Conservation (phyloP, 2,113 vertebrate species). For the Mus spicilegus region DNA sequence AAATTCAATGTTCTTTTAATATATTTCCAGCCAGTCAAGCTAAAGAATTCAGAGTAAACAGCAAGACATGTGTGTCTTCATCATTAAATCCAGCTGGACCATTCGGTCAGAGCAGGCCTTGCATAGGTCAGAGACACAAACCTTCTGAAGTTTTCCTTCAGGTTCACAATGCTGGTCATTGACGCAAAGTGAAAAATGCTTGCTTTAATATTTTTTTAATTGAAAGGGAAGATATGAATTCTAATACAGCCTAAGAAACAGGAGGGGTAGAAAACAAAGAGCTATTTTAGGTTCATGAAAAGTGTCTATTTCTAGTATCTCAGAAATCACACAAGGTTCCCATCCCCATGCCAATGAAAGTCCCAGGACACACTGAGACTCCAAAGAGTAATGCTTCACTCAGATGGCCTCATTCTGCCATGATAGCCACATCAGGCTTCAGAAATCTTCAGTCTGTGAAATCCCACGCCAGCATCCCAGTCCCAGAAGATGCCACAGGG, state of each 20-base stretch:
- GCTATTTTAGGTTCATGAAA: not conserved
- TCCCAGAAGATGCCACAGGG: slow-evolving; percentile 32
- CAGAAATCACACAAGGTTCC: not conserved
- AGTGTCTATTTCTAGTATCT: slow-evolving; percentile 26
- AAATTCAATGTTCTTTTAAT: not conserved
- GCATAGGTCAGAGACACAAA: not conserved
- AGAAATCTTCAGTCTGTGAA: slow-evolving; percentile 46
- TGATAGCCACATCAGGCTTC: not conserved
- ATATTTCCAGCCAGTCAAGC: not conserved
- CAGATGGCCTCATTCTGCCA: slow-evolving; percentile 22
- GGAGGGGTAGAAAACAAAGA: not conserved
- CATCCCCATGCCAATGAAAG: not conserved
- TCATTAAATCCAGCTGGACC: not conserved
- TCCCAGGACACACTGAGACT: not conserved
- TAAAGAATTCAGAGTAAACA: not conserved
- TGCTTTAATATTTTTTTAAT: slow-evolving; percentile 18
- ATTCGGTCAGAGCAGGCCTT: not conserved
- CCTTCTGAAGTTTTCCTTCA: not conserved
- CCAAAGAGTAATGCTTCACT: not conserved
- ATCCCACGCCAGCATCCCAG: not conserved
- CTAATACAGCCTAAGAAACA: not conserved
- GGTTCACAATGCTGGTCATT: not conserved
- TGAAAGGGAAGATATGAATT: not conserved
- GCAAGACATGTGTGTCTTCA: not conserved
- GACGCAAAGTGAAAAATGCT: slow-evolving; percentile 11